Evolutionary conservation across 2,113 vertebrate genomes (phyloP).

Genomic region (Siniperca knerii): DNA sequence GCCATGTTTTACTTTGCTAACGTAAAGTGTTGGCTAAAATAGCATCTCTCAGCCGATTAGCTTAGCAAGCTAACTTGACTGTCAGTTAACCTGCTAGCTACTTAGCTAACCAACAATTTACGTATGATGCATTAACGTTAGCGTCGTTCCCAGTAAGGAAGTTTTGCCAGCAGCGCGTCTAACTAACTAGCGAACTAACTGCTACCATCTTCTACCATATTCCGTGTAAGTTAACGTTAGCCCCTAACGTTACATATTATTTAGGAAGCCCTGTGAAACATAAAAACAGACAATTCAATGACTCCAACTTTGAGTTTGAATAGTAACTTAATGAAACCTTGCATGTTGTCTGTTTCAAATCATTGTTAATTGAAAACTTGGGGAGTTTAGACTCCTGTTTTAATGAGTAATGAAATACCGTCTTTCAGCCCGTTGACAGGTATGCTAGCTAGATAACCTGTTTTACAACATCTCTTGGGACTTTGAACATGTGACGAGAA

Average conservation of each 20-base stretch:
- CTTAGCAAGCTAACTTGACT: neutral
- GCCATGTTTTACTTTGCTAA: slow-evolving; percentile 9
- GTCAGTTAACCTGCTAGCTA: neutral
- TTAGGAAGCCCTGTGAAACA: neutral
- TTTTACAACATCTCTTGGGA: slow-evolving; percentile 25
- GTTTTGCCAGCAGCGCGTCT: neutral
- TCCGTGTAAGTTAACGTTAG: neutral
- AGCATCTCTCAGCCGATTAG: neutral
- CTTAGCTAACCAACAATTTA: neutral
- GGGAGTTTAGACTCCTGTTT: neutral
- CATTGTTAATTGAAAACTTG: neutral
- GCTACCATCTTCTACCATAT: neutral
- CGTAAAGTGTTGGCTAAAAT: neutral
- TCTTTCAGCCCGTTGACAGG: neutral
- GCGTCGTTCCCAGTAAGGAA: accelerated
- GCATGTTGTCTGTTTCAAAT: neutral
- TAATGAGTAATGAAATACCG: neutral
- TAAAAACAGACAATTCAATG: neutral
- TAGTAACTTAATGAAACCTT: neutral
- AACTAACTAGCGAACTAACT: neutral
- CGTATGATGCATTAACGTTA: neutral
- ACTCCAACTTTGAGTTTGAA: neutral
- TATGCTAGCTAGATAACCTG: neutral
- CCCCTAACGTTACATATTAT: neutral
- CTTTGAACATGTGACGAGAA: slow-evolving; percentile 20